These are phyloP conservation scores for Boulengeromyrus knoepffleri DNA, from an alignment of 2,113 vertebrate species.

Conservation along the genomic window DNA sequence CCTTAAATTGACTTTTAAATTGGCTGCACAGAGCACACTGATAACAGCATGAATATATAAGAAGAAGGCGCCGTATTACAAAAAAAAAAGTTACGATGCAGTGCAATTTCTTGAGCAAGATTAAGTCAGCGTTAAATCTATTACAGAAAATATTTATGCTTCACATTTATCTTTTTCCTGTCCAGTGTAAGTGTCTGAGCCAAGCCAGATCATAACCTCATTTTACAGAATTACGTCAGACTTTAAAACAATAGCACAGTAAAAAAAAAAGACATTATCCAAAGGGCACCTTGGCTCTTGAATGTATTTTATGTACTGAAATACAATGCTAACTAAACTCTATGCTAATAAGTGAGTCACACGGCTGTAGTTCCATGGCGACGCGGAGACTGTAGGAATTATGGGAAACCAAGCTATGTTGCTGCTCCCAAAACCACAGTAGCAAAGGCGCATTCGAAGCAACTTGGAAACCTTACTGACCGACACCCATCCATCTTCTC, in stretches of 20 bases:
- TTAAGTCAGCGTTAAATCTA: conserved; percentile 1
- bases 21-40: conserved; percentile 13
- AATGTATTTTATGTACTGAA: background rate
- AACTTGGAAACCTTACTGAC: background rate
- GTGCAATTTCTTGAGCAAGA: background rate
- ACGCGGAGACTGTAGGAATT: background rate
- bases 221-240: background rate
- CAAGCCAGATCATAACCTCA: background rate
- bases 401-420: background rate
- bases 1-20: conserved; percentile 19
- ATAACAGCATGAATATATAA: conserved; percentile 31
- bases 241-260: background rate
- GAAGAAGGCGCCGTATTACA: background rate
- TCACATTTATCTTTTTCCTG: background rate
- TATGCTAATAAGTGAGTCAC: background rate
- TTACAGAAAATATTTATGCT: background rate
- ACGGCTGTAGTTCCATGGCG: background rate
- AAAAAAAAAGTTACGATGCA: background rate
- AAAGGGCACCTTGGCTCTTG: background rate
- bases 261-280: background rate
- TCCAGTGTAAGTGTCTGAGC: background rate
- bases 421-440: background rate
- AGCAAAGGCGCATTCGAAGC: background rate
- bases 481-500: background rate
- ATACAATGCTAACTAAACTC: background rate